Percentiles rank a stretch among this genome's conserved stretches.
phyloP scores from a whole-genome alignment of 2,888 invertebrate species.

The Platypus cylindrus region DNA sequence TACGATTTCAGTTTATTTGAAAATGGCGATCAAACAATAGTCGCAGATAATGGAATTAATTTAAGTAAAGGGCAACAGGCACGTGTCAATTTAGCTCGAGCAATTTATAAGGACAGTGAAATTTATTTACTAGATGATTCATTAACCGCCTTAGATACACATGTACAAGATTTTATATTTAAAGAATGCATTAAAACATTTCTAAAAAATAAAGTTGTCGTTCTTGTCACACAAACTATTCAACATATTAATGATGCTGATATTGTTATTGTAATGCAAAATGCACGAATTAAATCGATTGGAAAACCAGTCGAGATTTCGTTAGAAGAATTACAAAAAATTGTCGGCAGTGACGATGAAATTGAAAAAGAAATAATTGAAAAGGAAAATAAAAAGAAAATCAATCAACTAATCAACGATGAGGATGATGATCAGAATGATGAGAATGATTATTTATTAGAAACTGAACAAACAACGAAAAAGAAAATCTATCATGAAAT shows the following conservation, averaged over 20 bases:
- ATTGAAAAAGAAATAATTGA: constrained; percentile 28
- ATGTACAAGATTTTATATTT: constrained; percentile 69
- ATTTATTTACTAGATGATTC: constrained; percentile 82
- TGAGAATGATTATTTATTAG: constrained; percentile 9
- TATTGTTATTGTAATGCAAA: constrained; percentile 22
- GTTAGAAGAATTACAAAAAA: constrained; percentile 51
- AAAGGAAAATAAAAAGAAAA: constrained; percentile 1
- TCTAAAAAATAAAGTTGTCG: constrained; percentile 50
- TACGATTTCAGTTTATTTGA: constrained; percentile 57
- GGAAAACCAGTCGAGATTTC: constrained; percentile 53
- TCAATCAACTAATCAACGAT: not conserved
- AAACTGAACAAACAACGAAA: constrained; percentile 15
- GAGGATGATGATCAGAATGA: constrained; percentile 1
- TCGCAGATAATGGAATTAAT: constrained; percentile 62
- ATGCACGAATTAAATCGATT: constrained; percentile 41
- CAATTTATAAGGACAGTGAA: constrained; percentile 69
- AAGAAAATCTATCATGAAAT: constrained; percentile 23
- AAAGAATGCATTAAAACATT: constrained; percentile 56
- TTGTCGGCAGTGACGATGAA: constrained; percentile 39
- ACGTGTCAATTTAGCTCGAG: constrained; percentile 71
- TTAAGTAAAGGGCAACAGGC: constrained; percentile 74
- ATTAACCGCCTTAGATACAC: constrained; percentile 73
- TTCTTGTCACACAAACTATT: constrained; percentile 61
- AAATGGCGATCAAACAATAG: constrained; percentile 62
- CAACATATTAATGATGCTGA: constrained; percentile 43